phyloP scores from a whole-genome alignment of 2,797 vertebrate genomes.

The Prionace glauca region DNA sequence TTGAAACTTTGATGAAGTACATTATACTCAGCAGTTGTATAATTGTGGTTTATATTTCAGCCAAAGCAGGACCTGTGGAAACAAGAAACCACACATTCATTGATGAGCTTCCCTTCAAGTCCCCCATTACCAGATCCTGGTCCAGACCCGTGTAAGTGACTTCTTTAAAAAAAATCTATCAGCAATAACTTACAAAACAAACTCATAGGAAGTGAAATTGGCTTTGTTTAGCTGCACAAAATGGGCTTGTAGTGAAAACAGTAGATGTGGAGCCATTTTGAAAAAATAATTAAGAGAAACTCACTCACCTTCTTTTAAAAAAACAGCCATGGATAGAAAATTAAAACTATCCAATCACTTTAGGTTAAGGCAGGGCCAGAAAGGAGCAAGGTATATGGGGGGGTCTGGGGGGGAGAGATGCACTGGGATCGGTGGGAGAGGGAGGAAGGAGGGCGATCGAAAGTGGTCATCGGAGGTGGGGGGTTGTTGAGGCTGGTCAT shows the following conservation, averaged over 20 bases:
- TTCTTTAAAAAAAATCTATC: not conserved
- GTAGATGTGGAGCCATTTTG: no score
- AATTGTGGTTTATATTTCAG: conserved; percentile 53
- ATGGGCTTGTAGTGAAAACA: not conserved
- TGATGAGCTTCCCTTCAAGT: conserved; percentile 96
- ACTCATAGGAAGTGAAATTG: not conserved
- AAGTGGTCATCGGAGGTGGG: no score
- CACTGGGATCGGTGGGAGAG: no score
- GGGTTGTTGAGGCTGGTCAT: no score
- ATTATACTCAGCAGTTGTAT: not conserved
- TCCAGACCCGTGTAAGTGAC: conserved; percentile 82
- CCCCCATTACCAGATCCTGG: conserved; percentile 93
- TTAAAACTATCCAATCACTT: no score
- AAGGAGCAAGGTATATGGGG: no score
- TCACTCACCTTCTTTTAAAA: no score
- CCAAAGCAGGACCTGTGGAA: conserved; percentile 86
- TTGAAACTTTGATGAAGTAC: not conserved
- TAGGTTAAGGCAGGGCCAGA: no score
- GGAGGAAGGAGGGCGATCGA: no score
- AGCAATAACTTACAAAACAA: not conserved
- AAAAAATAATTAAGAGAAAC: no score
- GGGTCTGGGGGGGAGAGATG: no score
- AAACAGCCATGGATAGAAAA: no score
- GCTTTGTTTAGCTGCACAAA: not conserved
- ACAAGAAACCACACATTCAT: conserved; percentile 86